Evolutionary conservation across 1,140 invertebrate genomes (phyloP), one percentile per base, ranked within the genome.

Genomic region (Temnothorax curvispinosus): DNA sequence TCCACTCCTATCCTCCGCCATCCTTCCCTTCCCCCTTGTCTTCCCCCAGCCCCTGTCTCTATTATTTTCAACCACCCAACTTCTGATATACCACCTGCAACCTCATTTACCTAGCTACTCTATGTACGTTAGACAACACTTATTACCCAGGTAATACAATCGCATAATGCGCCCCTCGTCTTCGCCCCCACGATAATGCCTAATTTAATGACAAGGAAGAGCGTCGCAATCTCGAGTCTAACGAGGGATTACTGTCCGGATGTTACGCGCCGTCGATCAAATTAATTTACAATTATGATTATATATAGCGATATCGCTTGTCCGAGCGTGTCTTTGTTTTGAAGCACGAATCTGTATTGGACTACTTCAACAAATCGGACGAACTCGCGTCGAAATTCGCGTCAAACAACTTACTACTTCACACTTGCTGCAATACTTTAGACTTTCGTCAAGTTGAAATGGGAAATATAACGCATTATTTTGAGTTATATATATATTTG

Each of bases 111-210:
- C 64, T 74, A 71, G 76, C 78, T 85, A 81, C 85, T 74, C 47
- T 81, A 69, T 78, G 27, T 87, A 65, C 85, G 87, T 89, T 88
- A 91, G 85, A 54, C 87, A 91, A 91, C 87, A 87, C 89, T 91
- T 87, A 91, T 90, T 91, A 92, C 72, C 88, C 64, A 75, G 89
- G 89, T 91, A 92, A 93, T 86, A 86, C 87, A 91, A 88, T 92
- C 89, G 89, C 89, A 88, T 91, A 92, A 88, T 86, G 72, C 58
- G 64, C 27, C 74, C 75, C 81, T 85, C 87, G 89, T 87, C 75
- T 82, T 89, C 75, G 56, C 85, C 18, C 80, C 74, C 50, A 52
- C 47, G 90, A 88, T 91, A 89, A 71, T 64, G 72, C 56, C 75
- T 84, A 90, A 91, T 91, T 90, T 91, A 91, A 90, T 85, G 87